phyloP scores from a whole-genome alignment of 2,113 vertebrate genomes.

The Megaleporinus macrocephalus region DNA sequence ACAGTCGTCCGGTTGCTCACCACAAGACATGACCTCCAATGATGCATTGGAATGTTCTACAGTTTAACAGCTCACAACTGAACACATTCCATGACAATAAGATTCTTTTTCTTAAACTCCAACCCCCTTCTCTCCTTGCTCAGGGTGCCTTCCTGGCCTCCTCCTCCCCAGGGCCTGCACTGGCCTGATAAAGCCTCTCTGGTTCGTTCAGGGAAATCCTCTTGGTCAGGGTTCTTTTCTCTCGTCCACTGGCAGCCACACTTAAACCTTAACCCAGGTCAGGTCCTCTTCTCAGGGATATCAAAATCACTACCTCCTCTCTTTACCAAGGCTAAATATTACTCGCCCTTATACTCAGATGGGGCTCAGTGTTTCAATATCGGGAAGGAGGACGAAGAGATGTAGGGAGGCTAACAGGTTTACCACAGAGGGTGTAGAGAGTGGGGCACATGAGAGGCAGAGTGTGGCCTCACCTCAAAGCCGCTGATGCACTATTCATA shows the following conservation, averaged over 20 bases:
- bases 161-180: conserved; percentile 56
- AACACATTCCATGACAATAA: background rate
- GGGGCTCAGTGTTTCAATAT: background rate
- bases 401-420: background rate
- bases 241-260: background rate
- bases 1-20: too few species aligned
- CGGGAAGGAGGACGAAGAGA: background rate
- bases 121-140: conserved; percentile 21
- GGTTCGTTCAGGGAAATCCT: background rate
- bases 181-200: conserved; percentile 63
- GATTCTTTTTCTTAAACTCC: background rate
- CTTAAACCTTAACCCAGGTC: background rate
- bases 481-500: conserved; percentile 38
- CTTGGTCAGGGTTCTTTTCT: conserved; percentile 8
- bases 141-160: background rate
- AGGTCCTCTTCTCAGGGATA: background rate
- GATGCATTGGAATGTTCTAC: too few species aligned
- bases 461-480: conserved; percentile 11
- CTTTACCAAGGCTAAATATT: background rate
- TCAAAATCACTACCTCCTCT: background rate
- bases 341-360: conserved; percentile 9
- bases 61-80: background rate
- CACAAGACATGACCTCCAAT: too few species aligned
- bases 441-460: background rate
- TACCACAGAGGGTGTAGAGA: background rate